Evolutionary conservation across 2,797 vertebrate species (phyloP), one percentile per base, ranked within the genome.

Genomic region (Coregonus suidteri): DNA sequence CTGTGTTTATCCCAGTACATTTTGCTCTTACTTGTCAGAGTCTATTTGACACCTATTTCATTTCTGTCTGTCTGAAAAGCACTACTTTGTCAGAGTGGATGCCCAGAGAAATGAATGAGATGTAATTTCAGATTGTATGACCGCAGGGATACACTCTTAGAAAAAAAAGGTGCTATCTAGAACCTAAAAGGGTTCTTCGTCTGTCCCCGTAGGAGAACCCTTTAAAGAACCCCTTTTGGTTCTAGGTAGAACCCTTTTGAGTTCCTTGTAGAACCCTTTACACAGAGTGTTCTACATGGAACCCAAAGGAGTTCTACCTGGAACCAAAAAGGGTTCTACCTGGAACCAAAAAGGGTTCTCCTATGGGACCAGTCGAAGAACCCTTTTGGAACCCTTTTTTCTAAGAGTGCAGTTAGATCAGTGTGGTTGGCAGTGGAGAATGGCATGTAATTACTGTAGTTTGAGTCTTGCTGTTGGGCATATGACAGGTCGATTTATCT

Each of bases 401-500:
- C 41, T 47, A 11, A 47, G 41, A 47, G 41, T 47, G 41, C 11
- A 72, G 78, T 77, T 71, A 80, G 82, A 83, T 70, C 79, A 82
- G 69, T 30, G 51, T 30, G 51, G 74, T 73, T 82, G 82, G 79
- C 77, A 77, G 76, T 54, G 62, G 37, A 88, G 90, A 92, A 90
- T 87, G 82, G 89, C 91, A 92, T 92, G 89, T 91, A 91, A 92
- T 92, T 91, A 89, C 86, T 88, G 41, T 47, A 11, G 41, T 86
- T 83, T 71, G 83, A 86, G 83, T 72, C 68, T 47, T 3, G 81
- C 79, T 81, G 88, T 87, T 81, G 85, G 79, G 56, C 18, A 84
- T 84, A 88, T 91, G 89, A 93, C 90, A 93, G 91, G 91, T 93
- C 88, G 91, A 92, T 93, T 91, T 91, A 83, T 88, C 90, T 13